These are phyloP conservation scores for Stigmatopora nigra DNA, from an alignment of 2,113 vertebrate species.

Conservation along the genomic window DNA sequence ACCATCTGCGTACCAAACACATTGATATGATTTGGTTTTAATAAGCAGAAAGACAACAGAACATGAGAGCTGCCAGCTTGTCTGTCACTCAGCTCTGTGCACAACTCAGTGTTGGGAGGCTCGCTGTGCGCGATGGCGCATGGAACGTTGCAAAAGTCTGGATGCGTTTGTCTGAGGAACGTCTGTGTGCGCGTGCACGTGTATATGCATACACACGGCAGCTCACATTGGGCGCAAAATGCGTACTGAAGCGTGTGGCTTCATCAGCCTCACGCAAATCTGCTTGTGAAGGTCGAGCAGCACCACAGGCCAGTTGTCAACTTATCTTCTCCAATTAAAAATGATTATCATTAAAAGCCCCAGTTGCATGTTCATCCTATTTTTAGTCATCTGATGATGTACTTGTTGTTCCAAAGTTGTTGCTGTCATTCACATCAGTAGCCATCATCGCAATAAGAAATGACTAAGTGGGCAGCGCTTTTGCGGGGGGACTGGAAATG, in stretches of 20 bases:
- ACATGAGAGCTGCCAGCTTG: conserved; percentile 11
- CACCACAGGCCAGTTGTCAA: conserved; percentile 55
- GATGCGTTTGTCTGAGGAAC: conserved; percentile 32
- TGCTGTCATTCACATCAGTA: conserved; percentile 11
- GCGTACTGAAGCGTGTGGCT: conserved; percentile 40
- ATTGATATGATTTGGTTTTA: conserved; percentile 6
- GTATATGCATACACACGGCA: conserved; percentile 18
- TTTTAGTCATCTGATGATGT: conserved; percentile 28
- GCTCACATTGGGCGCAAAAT: conserved; percentile 38
- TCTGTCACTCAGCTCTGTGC: conserved; percentile 5
- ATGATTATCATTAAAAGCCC: conserved; percentile 29
- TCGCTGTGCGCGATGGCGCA: conserved; percentile 30
- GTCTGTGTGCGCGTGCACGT: conserved; percentile 11
- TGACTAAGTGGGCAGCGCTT: background rate
- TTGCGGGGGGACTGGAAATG: background rate
- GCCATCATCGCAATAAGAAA: background rate
- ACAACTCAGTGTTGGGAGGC: conserved; percentile 31
- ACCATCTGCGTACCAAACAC: background rate
- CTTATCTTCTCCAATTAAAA: conserved; percentile 43
- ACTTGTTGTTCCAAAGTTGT: conserved; percentile 21
- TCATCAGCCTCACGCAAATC: conserved; percentile 50
- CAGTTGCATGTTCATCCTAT: conserved; percentile 24
- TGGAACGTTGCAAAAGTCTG: conserved; percentile 30
- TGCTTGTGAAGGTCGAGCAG: conserved; percentile 48
- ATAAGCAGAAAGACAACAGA: conserved; percentile 1